Base-by-base conservation (phyloP, 2,113 vertebrate genomes). In the Myxocyprinus asiaticus region DNA sequence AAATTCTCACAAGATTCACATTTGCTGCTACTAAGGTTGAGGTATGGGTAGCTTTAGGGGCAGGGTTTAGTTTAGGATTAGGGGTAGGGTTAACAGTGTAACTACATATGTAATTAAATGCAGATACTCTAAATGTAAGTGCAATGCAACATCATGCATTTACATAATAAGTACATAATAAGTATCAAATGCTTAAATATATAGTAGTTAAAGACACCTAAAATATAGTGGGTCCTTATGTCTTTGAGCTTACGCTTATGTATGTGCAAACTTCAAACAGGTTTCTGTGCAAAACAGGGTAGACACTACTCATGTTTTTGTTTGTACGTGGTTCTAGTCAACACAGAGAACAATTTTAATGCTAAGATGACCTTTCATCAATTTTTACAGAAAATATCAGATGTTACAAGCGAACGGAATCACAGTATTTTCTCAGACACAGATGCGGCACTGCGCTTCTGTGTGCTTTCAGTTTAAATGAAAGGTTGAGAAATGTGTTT, bases 381-480 rank as follows among this genome's bases (percentile, higher is more conserved):
- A 44, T 68, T 73, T 59, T 62, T 9, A 50, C 9, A 33, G 43
- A 83, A 62, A 82, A 76, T 70, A 77, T 55, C 7, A 45, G 70
- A 76, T 45, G 59, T 72, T 71, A 61, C 15, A n/a, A 56, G 56
- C 22, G 6, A 63, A 45, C 45, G 42, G 14, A 69, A 77, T 64
- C 11, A 50, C 51, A 53, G 50, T 56, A 47, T 72, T 67, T 83
- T 62, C 51, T 7, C 22, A 33, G 22, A 15, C 61, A 51, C 42
- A 11, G 42, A 58, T 4, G 45, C 17, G 2, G 55, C 48, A 66
- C 74, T 68, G 63, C n/a, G 56, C 42, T 45, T n/a, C 74, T 15
- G 79, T 59, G 65, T 83, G 80, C 79, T 86, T 83, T 22, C 47
- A 48, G 71, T 56, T 61, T 8, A 9, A 82, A 86, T 83, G 70